Evolutionary conservation across 2,797 vertebrate genomes (phyloP), one percentile per base, ranked within the genome.

Genomic region (Epinephelus malabaricus): DNA sequence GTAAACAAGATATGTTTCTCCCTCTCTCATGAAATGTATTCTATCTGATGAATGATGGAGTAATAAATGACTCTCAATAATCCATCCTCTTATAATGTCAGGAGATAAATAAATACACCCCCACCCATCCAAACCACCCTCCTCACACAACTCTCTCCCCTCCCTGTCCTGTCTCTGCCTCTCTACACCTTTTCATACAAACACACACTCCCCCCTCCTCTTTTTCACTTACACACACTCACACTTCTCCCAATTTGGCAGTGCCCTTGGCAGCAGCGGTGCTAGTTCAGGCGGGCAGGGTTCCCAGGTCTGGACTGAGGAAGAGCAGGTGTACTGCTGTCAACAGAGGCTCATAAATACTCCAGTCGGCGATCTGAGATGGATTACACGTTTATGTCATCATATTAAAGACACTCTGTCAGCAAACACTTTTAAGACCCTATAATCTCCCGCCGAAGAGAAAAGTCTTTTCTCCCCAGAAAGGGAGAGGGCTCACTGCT

Each of bases 301-400:
- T 68, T 84, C 66, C 85, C 68, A 17, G 75, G 71, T 81, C 84
- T 60, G 81, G 81, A 86, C 72, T 54, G 17, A 62, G 64, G 72
- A 72, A 34, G 83, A 89, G 87, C 88, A 92, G 90, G 88, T 91
- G 88, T 87, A 50, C 82, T 54, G 78, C 88, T 91, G 86, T 92
- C 92, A 91, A 86, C 88, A 87, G 75, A 75, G 60, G 53, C 88
- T 91, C 85, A 90, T 85, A 90, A 90, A 92, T 88, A 84, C 81
- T 85, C 66, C 4, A 43, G 38, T 47, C 56, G 38, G 78, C 4
- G 55, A 81, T 79, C 63, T 50, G 56, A 86, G 81, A 83, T 69
- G 75, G 68, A 79, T 86, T 83, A 71, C 68, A 74, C 65, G 34
- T 83, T 88, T 71, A 86, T 90, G 87, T 91, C 86, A 86, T 90